Conservation (phyloP, 2,888 invertebrate species). For the Pristionchus japonicus region DNA sequence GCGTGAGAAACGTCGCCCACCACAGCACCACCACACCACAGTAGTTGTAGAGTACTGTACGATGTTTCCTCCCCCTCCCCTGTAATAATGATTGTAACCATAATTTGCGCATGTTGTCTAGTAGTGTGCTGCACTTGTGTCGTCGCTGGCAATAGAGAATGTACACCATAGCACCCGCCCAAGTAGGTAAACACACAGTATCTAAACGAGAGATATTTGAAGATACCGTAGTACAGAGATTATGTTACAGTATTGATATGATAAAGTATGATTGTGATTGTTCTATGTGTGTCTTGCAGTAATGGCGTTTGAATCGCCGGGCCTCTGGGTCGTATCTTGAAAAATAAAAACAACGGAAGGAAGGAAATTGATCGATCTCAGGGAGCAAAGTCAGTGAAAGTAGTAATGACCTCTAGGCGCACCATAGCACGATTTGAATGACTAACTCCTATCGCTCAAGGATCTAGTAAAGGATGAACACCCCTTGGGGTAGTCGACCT, state of each 20-base stretch:
- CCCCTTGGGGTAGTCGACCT: not conserved
- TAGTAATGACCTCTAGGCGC: not conserved
- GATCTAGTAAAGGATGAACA: not conserved
- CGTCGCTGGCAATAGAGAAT: not conserved
- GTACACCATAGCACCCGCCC: not conserved
- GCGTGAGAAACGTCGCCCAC: conserved; percentile 33
- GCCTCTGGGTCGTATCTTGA: not conserved
- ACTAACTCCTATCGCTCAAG: too few species aligned
- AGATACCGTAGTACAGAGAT: not conserved
- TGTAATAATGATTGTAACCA: conserved; percentile 23
- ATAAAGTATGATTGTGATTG: not conserved
- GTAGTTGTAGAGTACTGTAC: not conserved
- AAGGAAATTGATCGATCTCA: not conserved
- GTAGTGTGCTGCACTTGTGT: not conserved
- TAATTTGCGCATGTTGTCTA: conserved; percentile 33
- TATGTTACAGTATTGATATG: not conserved
- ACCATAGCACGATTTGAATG: not conserved
- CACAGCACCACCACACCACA: not conserved
- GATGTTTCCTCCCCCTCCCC: too few species aligned
- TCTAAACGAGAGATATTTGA: conserved; percentile 40
- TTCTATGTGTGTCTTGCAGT: not conserved
- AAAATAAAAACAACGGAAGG: not conserved
- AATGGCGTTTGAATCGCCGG: not conserved
- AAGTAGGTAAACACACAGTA: not conserved
- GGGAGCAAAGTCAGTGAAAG: not conserved